A percentile compares a stretch with the other conserved stretches of the same genome.
These are phyloP conservation scores for Pitta sordida DNA, from an alignment of 2,113 vertebrate genomes.

Conservation along the genomic window DNA sequence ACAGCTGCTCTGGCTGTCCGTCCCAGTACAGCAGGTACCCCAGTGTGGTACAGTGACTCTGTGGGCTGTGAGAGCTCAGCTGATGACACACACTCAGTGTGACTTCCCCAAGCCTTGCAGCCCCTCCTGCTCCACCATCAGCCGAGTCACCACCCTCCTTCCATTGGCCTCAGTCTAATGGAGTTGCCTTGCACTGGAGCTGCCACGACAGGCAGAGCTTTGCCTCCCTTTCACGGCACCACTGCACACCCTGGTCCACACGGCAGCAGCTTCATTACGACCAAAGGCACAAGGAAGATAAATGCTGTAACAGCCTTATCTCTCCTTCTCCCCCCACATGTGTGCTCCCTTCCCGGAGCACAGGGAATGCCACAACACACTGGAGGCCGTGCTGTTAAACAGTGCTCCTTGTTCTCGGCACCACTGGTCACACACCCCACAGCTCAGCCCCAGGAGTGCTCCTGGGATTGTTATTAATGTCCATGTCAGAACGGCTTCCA, in stretches of 20 bases:
- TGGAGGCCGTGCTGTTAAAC: not conserved
- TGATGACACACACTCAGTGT: not conserved
- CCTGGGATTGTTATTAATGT: not conserved
- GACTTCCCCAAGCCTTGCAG: not conserved
- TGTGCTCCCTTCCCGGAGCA: not conserved
- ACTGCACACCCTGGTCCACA: not conserved
- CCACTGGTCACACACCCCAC: not conserved
- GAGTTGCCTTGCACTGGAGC: not conserved
- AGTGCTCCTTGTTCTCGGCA: not conserved
- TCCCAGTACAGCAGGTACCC: rapidly evolving
- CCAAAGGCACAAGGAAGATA: not conserved
- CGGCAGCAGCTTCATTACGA: not conserved
- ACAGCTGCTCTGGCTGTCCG: not conserved
- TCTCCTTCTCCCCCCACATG: not conserved
- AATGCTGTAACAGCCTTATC: not conserved
- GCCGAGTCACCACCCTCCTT: not conserved
- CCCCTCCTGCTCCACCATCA: not conserved
- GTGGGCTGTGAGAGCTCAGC: not conserved
- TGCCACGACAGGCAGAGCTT: not conserved
- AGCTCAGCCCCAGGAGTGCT: not conserved
- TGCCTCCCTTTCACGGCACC: not conserved
- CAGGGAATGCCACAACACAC: not conserved
- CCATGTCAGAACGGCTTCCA: not conserved
- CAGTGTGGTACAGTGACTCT: not conserved
- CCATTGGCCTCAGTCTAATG: rapidly evolving